Percentiles rank a stretch among this genome's conserved stretches.
phyloP scores from a whole-genome alignment of 1,140 invertebrate genomes.

The Ephestia elutella region DNA sequence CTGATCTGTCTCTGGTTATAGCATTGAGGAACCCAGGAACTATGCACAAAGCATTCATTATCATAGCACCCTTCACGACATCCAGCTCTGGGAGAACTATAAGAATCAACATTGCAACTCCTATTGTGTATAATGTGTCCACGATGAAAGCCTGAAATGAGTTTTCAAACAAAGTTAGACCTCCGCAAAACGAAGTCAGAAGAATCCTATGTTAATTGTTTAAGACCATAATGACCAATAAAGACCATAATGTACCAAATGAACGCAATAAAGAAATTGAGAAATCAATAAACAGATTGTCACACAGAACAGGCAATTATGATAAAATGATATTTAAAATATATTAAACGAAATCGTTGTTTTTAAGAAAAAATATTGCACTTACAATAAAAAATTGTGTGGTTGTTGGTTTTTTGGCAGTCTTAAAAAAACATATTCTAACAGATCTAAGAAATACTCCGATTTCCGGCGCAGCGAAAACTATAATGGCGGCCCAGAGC shows the following conservation, averaged over 20 bases:
- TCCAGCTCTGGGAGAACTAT: conserved; percentile 91
- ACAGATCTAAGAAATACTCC: conserved; percentile 87
- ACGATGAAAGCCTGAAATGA: conserved; percentile 80
- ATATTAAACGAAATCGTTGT: too few species aligned
- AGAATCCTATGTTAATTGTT: too few species aligned
- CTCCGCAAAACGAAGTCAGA: too few species aligned
- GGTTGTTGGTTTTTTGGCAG: conserved; percentile 77
- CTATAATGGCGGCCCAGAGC: conserved; percentile 92
- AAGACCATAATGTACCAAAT: too few species aligned
- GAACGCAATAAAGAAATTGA: too few species aligned
- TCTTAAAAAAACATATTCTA: conserved; percentile 93
- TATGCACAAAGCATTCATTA: conserved; percentile 94
- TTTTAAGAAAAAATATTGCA: too few species aligned
- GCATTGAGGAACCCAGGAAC: conserved; percentile 83
- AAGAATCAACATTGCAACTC: conserved; percentile 87
- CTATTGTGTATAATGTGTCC: conserved; percentile 91
- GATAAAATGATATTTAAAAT: too few species aligned
- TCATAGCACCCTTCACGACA: conserved; percentile 92
- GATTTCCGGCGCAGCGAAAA: conserved; percentile 88
- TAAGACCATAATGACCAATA: too few species aligned
- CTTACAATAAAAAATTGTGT: conserved; percentile 77
- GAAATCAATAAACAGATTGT: too few species aligned
- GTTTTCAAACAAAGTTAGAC: too few species aligned
- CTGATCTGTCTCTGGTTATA: conserved; percentile 83
- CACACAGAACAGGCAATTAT: too few species aligned